Evolutionary conservation across 2,888 invertebrate genomes (phyloP), one percentile per base, ranked within the genome.

Genomic region (Criorhina ranunculi): DNA sequence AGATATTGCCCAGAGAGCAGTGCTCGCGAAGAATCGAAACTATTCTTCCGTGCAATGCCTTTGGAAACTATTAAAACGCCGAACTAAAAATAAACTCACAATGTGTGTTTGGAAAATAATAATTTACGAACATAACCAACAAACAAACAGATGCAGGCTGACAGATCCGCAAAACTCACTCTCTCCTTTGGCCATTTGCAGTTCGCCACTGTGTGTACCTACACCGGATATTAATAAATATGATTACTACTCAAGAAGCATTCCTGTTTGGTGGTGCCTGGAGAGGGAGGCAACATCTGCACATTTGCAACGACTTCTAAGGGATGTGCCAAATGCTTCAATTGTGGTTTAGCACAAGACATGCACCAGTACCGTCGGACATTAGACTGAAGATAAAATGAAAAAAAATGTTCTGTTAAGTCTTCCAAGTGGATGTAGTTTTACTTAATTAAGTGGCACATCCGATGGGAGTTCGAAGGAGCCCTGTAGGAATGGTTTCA

Each of bases 161-260:
- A 69, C 69, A 69, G 51, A 66, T 49, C 70, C 76, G 70, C 35
- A 64, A n/a, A 62, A 67, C 53, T 67, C n/a, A 49, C 55, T 53
- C 24, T 62, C 44, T 42, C 37, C 37, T 51, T 72, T 15, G 49
- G 57, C 67, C 69, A 69, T 53, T 62, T 17, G 37, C 51, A 62
- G 79, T 73, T 81, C 57, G 66, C 77, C 72, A 72, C 66, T n/a
- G 51, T 70, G 12, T 37, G 59, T 64, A 33, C 70, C 72, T 37
- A 66, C 70, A 33, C 70, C 72, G 77, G 82, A 82, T 82, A 82
- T 82, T 72, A 77, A 67, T 79, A 79, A n/a, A 70, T 76, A 64
- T 72, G 77, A 77, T 77, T 77, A 72, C 67, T 72, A 62, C 35
- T n/a, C 64, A 72, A 46, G 77, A 53, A 77, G 66, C 60, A 72